Base-by-base conservation (phyloP, 2,888 invertebrate species). In the Calliphora vomitoria region DNA sequence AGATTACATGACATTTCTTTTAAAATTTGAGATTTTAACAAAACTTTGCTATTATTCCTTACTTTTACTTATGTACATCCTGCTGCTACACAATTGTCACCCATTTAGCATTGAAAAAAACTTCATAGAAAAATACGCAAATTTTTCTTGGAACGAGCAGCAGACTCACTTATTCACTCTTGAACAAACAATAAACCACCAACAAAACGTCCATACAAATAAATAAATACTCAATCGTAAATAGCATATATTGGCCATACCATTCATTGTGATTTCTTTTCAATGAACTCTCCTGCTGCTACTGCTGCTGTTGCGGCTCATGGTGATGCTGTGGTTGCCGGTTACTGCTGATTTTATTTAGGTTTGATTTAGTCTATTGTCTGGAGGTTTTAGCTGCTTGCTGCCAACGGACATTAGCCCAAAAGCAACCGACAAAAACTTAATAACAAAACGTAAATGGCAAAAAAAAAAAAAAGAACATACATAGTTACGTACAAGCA, bases 281-380 rank as follows among this genome's bases (percentile, higher is more conserved):
- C 80, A 81, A 81, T 84, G 76, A 87, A 87, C 81, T 76, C 76
- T 44, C 81, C 83, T 74, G 71, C 76, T 81, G 87, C 66, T 66
- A 11, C 10, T 20, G 35, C 25, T 58, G 35, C 25, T 58, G 8
- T 35, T 68, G 55, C 25, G 58, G 55, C 5, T 60, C n/a, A 50
- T 20, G 47, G 35, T 58, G 31, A 47, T 72, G 8, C 55, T 68
- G 55, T 50, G 58, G 74, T 62, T 80, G 62, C 60, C 62, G 58
- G 3, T 72, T 72, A 41, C 71, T 53, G 25, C 64, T 66, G 74
- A 76, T 76, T 72, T 80, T 50, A 81, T 72, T 76, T 55, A 60
- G 66, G 44, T 87, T 81, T 81, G 69, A 76, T 82, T 76, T 72
- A 69, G 74, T 74, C 74, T 68, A 80, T 75, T 80, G 84, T 81